Evolutionary conservation across 2,888 invertebrate genomes (phyloP).

Genomic region (Pediacus dermestoides): DNA sequence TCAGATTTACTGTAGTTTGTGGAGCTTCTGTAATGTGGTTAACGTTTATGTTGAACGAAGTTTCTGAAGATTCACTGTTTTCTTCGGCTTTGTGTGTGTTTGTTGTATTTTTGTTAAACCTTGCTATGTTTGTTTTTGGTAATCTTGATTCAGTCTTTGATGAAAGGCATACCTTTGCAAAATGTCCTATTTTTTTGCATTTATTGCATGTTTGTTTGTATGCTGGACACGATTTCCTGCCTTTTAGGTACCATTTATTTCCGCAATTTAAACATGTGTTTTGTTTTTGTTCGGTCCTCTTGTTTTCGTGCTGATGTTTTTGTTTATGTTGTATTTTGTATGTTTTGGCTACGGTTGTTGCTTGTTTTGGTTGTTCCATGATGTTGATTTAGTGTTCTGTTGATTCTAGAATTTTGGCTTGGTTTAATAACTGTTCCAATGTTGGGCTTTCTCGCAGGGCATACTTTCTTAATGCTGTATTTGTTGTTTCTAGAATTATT

Average conservation of each 20-base stretch:
- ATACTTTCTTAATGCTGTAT: neutral
- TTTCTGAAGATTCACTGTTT: neutral
- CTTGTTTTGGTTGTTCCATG: conserved; percentile 2
- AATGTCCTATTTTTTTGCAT: conserved; percentile 16
- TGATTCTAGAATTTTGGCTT: neutral
- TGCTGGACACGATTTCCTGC: conserved; percentile 17
- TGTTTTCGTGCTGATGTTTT: no score
- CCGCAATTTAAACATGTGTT: conserved; percentile 20
- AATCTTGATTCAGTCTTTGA: no score
- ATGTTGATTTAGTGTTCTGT: neutral
- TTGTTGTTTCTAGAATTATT: neutral
- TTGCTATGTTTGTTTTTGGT: no score
- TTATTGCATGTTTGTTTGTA: conserved; percentile 11
- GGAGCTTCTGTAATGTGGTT: conserved; percentile 2
- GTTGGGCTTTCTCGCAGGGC: conserved; percentile 2
- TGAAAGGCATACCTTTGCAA: conserved; percentile 16
- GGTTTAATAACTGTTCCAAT: neutral
- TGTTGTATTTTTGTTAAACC: no score
- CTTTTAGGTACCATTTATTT: conserved; percentile 14
- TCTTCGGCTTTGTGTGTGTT: no score
- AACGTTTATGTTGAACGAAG: neutral
- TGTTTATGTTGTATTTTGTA: neutral
- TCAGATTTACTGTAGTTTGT: neutral
- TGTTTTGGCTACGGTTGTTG: neutral
- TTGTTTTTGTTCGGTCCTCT: no score